Evolutionary conservation across 2,888 invertebrate genomes (phyloP).

Genomic region (Sarcophaga variegata): DNA sequence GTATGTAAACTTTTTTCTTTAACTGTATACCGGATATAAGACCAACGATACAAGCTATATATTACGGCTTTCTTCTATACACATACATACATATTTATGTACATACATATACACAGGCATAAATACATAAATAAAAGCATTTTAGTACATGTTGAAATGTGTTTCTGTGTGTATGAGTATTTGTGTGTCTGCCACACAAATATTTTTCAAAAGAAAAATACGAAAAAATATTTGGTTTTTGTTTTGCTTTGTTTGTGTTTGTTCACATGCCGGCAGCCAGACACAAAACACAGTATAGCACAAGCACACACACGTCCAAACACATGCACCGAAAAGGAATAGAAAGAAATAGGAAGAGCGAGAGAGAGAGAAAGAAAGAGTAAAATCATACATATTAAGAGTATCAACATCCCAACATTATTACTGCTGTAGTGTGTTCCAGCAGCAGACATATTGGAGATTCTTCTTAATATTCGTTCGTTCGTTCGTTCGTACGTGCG

Average conservation of each 20-base stretch:
- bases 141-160: too few species aligned
- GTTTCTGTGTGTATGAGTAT: too few species aligned
- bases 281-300: conserved; percentile 14
- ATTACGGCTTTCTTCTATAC: not conserved
- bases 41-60: too few species aligned
- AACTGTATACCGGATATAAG: conserved; percentile 2
- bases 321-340: too few species aligned
- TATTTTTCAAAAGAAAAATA: not conserved
- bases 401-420: not conserved
- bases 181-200: too few species aligned
- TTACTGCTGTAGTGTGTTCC: not conserved
- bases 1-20: conserved; percentile 23
- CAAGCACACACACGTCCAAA: not conserved
- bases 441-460: conserved; percentile 54
- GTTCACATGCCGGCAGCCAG: conserved; percentile 52
- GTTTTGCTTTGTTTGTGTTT: conserved; percentile 12
- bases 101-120: not conserved
- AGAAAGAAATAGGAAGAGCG: too few species aligned
- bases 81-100: not conserved
- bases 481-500: too few species aligned
- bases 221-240: not conserved
- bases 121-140: not conserved
- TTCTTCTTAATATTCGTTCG: conserved; percentile 50
- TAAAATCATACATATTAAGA: not conserved
- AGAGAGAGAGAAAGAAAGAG: not conserved